Conservation (phyloP, 2,113 vertebrate species). For the Heterocephalus glaber region DNA sequence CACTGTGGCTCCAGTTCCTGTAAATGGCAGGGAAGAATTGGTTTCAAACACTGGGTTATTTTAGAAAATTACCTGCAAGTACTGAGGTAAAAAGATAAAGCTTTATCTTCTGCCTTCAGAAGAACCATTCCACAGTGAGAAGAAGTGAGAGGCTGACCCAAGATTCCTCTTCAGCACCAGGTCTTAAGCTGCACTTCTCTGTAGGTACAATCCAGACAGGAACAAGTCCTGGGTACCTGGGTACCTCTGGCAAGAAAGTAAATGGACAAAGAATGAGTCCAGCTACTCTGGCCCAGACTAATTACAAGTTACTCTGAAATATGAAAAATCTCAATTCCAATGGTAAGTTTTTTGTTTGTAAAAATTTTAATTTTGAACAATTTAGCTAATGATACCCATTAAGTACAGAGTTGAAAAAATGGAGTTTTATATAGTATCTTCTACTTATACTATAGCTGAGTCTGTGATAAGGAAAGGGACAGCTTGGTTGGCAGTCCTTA, state of each 20-base stretch:
- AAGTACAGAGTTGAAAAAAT: not conserved
- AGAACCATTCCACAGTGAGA: not conserved
- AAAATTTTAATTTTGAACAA: constrained; percentile 17
- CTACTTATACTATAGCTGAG: not conserved
- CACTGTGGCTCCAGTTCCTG: not conserved
- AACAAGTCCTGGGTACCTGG: not conserved
- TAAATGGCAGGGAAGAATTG: not conserved
- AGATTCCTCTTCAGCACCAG: not conserved
- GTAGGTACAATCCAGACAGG: not conserved
- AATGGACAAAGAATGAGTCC: not conserved
- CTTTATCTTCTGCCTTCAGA: constrained; percentile 29
- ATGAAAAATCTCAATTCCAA: constrained; percentile 11
- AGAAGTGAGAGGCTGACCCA: not conserved
- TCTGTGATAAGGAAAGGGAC: not conserved
- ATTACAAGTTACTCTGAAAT: constrained; percentile 14
- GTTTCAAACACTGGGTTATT: not conserved
- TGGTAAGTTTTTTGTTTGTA: not conserved
- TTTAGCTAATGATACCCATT: not conserved
- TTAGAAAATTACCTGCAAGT: constrained; percentile 25
- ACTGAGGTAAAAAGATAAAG: constrained; percentile 33
- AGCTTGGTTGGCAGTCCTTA: not conserved
- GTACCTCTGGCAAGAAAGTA: not conserved
- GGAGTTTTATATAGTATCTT: not conserved
- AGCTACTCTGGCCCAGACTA: not conserved
- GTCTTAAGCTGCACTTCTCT: not conserved